Evolutionary conservation across 2,888 invertebrate species (phyloP).

Genomic region (Ichneumon xanthorius): DNA sequence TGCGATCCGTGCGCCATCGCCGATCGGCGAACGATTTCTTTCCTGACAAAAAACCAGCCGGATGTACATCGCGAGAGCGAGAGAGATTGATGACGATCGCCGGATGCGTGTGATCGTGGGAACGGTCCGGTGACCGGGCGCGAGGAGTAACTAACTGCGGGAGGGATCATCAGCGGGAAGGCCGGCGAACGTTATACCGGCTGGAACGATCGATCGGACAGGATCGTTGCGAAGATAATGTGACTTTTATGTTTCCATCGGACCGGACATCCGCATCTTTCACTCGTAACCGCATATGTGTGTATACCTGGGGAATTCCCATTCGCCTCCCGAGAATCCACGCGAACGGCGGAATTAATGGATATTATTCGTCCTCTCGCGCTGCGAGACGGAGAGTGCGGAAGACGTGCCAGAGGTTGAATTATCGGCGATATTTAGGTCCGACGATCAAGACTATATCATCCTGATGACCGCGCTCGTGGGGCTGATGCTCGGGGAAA

Average conservation of each 20-base stretch:
- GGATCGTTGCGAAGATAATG: constrained; percentile 58
- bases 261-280: constrained; percentile 22
- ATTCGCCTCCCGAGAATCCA: constrained; percentile 15
- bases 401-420: constrained; percentile 27
- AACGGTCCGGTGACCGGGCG: constrained; percentile 67
- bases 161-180: constrained; percentile 46
- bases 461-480: constrained; percentile 1
- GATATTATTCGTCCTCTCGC: constrained; percentile 51
- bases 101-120: constrained; percentile 64
- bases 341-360: constrained; percentile 56
- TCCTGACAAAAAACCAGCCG: constrained; percentile 14
- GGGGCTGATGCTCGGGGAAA: neutral
- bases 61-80: neutral
- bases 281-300: constrained; percentile 11
- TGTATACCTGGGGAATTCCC: neutral
- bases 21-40: constrained; percentile 52
- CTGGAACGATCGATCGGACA: constrained; percentile 66
- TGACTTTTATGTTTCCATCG: constrained; percentile 70
- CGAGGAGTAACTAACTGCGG: constrained; percentile 63
- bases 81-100: constrained; percentile 65
- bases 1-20: neutral
- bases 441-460: constrained; percentile 1
- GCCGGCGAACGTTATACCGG: constrained; percentile 49
- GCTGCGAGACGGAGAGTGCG: constrained; percentile 1
- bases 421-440: constrained; percentile 47